A percentile compares a stretch with the other conserved stretches of the same genome.
Evolutionary conservation across 2,888 invertebrate genomes (phyloP).

Genomic region (Dysmachus trigonus): DNA sequence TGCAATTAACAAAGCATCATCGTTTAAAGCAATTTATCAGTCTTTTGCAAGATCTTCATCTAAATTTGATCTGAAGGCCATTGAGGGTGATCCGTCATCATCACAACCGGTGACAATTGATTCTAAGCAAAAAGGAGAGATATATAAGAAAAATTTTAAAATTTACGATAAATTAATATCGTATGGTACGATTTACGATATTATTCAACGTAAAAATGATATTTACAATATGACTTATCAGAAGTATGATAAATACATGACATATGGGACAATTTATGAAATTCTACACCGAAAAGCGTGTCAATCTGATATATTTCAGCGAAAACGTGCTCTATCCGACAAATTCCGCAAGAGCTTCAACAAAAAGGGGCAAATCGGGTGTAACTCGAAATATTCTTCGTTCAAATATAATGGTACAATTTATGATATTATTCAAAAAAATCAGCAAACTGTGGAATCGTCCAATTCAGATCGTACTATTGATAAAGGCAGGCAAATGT

Average conservation of each 20-base stretch:
- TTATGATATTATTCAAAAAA: conserved; percentile 63
- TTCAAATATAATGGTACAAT: conserved; percentile 58
- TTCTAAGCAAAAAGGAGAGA: conserved; percentile 46
- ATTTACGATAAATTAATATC: conserved; percentile 62
- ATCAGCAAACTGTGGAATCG: conserved; percentile 49
- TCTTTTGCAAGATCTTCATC: conserved; percentile 36
- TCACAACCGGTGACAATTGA: not conserved
- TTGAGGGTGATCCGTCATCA: not conserved
- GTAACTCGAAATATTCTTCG: conserved; percentile 41
- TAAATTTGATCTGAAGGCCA: conserved; percentile 25
- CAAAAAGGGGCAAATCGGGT: conserved; percentile 27
- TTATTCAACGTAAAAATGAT: conserved; percentile 63
- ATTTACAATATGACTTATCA: conserved; percentile 61
- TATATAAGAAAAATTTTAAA: conserved; percentile 61
- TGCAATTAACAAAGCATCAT: not conserved
- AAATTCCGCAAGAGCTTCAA: conserved; percentile 51
- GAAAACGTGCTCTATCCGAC: conserved; percentile 62
- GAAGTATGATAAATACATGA: conserved; percentile 65
- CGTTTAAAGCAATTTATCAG: conserved; percentile 44
- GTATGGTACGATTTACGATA: conserved; percentile 65
- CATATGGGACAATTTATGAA: conserved; percentile 65
- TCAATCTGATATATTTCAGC: conserved; percentile 57
- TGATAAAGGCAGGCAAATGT: conserved; percentile 45
- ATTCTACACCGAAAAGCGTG: conserved; percentile 63
- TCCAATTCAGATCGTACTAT: not conserved